Evolutionary conservation across 2,888 invertebrate species (phyloP).

Genomic region (Cryptops parisi): DNA sequence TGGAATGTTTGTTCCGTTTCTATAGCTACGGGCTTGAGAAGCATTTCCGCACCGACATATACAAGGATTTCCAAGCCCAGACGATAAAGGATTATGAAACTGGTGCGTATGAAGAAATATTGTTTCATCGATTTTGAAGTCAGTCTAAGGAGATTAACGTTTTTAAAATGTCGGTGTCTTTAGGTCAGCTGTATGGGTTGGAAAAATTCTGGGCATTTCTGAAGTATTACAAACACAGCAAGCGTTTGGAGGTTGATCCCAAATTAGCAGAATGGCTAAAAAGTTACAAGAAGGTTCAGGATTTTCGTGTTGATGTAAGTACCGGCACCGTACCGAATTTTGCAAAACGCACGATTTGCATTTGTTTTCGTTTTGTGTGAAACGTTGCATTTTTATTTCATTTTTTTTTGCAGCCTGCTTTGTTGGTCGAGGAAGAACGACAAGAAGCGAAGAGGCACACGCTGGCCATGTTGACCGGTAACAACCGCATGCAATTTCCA

Average conservation of each 20-base stretch:
- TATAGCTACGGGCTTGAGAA: constrained; percentile 95
- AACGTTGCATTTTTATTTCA: neutral
- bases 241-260: constrained; percentile 55
- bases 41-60: constrained; percentile 87
- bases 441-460: neutral
- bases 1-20: constrained; percentile 73
- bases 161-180: constrained; percentile 18
- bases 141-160: neutral
- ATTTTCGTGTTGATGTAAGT: constrained; percentile 42
- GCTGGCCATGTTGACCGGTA: neutral
- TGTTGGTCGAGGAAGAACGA: constrained; percentile 5
- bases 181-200: constrained; percentile 90
- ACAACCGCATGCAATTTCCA: neutral
- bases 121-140: neutral
- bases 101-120: constrained; percentile 38
- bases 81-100: constrained; percentile 77
- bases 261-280: constrained; percentile 54
- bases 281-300: constrained; percentile 75
- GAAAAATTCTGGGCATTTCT: constrained; percentile 99
- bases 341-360: too few species aligned
- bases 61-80: constrained; percentile 89
- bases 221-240: constrained; percentile 81
- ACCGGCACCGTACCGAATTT: too few species aligned
- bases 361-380: too few species aligned
- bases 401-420: neutral